Evolutionary conservation across 2,113 vertebrate genomes (phyloP).

Genomic region (Candoia aspera): DNA sequence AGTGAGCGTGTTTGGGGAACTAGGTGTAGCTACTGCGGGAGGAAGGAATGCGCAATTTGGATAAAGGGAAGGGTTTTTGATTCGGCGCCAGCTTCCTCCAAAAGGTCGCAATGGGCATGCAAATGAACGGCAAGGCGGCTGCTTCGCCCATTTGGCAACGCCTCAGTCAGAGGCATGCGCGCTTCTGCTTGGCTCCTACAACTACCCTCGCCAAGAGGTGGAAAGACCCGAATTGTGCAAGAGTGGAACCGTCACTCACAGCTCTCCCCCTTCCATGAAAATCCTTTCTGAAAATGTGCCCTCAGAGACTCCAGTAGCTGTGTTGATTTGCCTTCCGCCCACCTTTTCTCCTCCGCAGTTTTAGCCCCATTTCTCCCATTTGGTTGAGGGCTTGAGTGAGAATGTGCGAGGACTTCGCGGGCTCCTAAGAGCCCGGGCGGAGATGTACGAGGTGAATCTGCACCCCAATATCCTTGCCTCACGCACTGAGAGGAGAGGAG

Average conservation of each 20-base stretch:
- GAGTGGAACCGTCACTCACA: slow-evolving; percentile 15
- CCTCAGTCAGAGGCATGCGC: not conserved
- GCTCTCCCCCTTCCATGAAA: slow-evolving; percentile 25
- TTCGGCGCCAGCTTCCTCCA: slow-evolving; percentile 59
- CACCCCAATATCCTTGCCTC: slow-evolving; percentile 18
- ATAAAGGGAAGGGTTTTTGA: slow-evolving; percentile 14
- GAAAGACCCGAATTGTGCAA: slow-evolving; percentile 35
- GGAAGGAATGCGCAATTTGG: slow-evolving; percentile 28
- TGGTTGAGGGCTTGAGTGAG: not conserved
- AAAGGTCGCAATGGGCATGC: slow-evolving; percentile 51
- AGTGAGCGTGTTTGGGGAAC: not conserved
- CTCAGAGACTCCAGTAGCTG: slow-evolving; percentile 26
- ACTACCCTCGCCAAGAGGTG: not conserved
- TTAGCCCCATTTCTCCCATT: not conserved
- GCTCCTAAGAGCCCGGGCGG: not conserved
- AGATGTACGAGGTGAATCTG: not conserved
- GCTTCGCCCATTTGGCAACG: not conserved
- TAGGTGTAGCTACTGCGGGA: not conserved
- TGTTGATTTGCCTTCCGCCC: slow-evolving; percentile 32
- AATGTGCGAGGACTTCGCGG: slow-evolving; percentile 13
- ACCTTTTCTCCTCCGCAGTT: slow-evolving; percentile 17
- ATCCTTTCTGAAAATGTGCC: slow-evolving; percentile 18
- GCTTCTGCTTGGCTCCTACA: not conserved
- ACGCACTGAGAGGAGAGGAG: slow-evolving; percentile 14
- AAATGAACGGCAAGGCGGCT: slow-evolving; percentile 9